Evolutionary conservation across 2,888 invertebrate genomes (phyloP).

Genomic region (Gasteruption jaculator): DNA sequence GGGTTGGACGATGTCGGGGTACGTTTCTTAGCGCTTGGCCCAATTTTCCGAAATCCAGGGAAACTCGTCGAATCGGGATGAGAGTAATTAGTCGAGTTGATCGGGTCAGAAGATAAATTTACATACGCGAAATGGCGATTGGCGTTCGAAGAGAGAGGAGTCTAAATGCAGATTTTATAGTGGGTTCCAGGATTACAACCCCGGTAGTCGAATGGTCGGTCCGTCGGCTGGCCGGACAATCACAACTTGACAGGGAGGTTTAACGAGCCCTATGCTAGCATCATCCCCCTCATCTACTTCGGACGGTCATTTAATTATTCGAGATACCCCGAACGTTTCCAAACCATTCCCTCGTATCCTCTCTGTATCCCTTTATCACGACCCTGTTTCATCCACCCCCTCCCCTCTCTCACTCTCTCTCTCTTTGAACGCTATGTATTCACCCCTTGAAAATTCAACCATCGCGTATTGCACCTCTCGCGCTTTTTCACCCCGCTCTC

Average conservation of each 20-base stretch:
- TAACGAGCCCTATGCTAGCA: conserved; percentile 49
- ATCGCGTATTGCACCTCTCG: no score
- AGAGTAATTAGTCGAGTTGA: conserved; percentile 3
- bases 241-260: conserved; percentile 51
- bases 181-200: conserved; percentile 39
- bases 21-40: no score
- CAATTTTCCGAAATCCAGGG: conserved; percentile 15
- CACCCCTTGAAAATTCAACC: conserved; percentile 24
- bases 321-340: conserved; percentile 41
- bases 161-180: conserved; percentile 37
- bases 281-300: conserved; percentile 32
- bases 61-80: not conserved
- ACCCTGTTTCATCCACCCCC: conserved; percentile 14
- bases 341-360: conserved; percentile 3
- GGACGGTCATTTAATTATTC: conserved; percentile 52
- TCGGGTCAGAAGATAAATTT: conserved; percentile 20
- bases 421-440: conserved; percentile 16
- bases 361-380: conserved; percentile 7
- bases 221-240: conserved; percentile 43
- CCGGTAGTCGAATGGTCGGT: conserved; percentile 36
- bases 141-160: conserved; percentile 14
- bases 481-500: conserved; percentile 16
- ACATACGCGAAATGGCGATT: no score
- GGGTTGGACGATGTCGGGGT: no score
- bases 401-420: conserved; percentile 15